A percentile compares a stretch with the other conserved stretches of the same genome.
Evolutionary conservation across 2,797 vertebrate species (phyloP).

Genomic region (Neosilurus hyrtlii): DNA sequence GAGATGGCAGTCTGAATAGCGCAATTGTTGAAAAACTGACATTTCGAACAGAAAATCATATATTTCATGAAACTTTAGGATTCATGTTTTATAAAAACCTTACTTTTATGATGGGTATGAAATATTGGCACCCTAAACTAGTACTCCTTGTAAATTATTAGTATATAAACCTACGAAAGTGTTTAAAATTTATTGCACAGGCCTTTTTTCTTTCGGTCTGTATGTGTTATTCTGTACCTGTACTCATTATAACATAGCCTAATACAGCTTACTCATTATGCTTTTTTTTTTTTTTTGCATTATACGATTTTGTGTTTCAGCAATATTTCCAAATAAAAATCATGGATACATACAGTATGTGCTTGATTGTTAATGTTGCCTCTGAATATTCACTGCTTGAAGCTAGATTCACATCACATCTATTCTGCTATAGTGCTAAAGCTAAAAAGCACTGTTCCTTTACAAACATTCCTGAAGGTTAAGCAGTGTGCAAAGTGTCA

Average conservation of each 20-base stretch:
- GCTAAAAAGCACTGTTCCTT: slow-evolving; percentile 28
- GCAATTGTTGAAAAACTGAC: slow-evolving; percentile 38
- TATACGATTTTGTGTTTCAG: not conserved
- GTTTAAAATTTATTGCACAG: not conserved
- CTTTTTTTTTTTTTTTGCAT: too few species aligned
- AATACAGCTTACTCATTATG: not conserved
- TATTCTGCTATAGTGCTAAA: not conserved
- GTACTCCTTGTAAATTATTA: not conserved
- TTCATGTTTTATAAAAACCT: not conserved
- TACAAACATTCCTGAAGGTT: slow-evolving; percentile 41
- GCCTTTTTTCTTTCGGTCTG: not conserved
- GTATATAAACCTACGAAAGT: not conserved
- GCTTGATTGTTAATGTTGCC: not conserved
- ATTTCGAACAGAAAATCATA: slow-evolving; percentile 11
- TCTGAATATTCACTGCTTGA: not conserved
- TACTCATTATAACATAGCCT: not conserved
- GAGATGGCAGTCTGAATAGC: slow-evolving; percentile 41
- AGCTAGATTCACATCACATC: slow-evolving; percentile 3
- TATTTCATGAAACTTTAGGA: not conserved
- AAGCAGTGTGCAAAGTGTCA: slow-evolving; percentile 58
- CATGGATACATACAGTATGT: not conserved
- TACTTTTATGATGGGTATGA: not conserved
- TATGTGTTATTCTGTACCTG: not conserved
- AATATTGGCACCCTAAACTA: not conserved
- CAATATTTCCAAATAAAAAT: not conserved